Evolutionary conservation across 2,888 invertebrate species (phyloP).

Genomic region (Pyralis farinalis): DNA sequence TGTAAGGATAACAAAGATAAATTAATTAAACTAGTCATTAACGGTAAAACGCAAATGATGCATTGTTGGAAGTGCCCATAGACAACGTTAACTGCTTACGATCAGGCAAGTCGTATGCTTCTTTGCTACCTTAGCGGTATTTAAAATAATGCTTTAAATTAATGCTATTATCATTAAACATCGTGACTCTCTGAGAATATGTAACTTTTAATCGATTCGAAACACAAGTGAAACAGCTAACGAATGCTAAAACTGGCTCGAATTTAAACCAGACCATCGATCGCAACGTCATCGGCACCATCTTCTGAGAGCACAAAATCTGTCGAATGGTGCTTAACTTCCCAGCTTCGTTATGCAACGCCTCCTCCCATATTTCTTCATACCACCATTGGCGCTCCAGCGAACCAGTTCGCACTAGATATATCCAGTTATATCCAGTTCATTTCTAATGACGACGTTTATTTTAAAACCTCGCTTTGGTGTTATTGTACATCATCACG

Average conservation of each 20-base stretch:
- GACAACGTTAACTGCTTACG: too few species aligned
- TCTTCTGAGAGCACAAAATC: conserved; percentile 24
- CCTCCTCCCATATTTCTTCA: conserved; percentile 52
- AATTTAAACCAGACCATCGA: conserved; percentile 2
- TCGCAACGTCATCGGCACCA: conserved; percentile 11
- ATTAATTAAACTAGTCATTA: too few species aligned
- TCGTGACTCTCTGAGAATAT: too few species aligned
- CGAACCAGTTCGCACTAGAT: conserved; percentile 44
- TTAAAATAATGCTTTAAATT: too few species aligned
- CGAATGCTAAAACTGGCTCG: not conserved
- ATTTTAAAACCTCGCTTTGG: conserved; percentile 11
- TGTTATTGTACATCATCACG: not conserved
- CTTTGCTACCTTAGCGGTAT: too few species aligned
- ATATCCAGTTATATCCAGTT: conserved; percentile 41
- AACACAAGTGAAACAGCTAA: not conserved
- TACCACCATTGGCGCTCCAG: conserved; percentile 24
- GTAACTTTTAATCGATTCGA: too few species aligned
- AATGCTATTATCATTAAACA: too few species aligned
- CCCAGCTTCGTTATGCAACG: conserved; percentile 50
- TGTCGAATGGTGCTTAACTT: conserved; percentile 17
- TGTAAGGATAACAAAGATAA: too few species aligned
- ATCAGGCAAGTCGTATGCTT: too few species aligned
- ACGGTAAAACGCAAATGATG: too few species aligned
- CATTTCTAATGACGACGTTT: conserved; percentile 32
- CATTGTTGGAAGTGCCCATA: too few species aligned